phyloP scores from a whole-genome alignment of 2,888 invertebrate species.

The Eristalis arbustorum region DNA sequence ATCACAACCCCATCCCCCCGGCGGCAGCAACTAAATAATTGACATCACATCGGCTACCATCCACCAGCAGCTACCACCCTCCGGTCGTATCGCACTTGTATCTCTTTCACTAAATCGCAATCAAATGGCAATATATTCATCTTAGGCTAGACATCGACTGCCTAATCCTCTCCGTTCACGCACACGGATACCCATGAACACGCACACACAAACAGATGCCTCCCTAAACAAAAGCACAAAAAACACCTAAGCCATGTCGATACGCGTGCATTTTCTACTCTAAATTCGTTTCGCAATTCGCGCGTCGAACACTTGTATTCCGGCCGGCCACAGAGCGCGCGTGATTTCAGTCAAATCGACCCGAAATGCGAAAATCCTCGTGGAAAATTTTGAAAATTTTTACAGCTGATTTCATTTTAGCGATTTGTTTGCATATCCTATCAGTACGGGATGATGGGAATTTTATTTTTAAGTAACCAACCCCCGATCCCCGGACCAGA shows the following conservation, averaged over 20 bases:
- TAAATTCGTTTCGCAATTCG: conserved; percentile 63
- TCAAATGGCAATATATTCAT: conserved; percentile 65
- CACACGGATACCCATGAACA: conserved; percentile 1
- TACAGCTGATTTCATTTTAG: conserved; percentile 80
- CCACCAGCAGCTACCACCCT: not conserved
- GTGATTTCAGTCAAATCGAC: conserved; percentile 69
- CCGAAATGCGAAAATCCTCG: conserved; percentile 80
- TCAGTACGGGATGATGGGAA: conserved; percentile 64
- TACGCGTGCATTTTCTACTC: conserved; percentile 50
- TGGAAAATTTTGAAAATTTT: conserved; percentile 80
- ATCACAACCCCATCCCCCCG: not conserved
- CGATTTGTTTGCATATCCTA: conserved; percentile 72
- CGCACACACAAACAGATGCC: not conserved
- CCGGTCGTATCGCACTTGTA: not conserved
- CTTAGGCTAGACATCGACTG: conserved; percentile 52
- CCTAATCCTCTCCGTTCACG: conserved; percentile 40
- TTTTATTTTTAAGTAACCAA: conserved; percentile 61
- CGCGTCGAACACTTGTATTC: conserved; percentile 10
- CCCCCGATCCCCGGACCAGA: not conserved
- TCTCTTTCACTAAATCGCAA: conserved; percentile 49
- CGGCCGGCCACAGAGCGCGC: conserved; percentile 15
- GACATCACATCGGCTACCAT: not conserved
- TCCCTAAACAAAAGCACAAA: not conserved
- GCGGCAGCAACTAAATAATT: not conserved
- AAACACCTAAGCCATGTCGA: conserved; percentile 51